A percentile compares a stretch with the other conserved stretches of the same genome.
These are phyloP conservation scores for Hyposoter didymator DNA, from an alignment of 2,888 invertebrate genomes.

Conservation along the genomic window DNA sequence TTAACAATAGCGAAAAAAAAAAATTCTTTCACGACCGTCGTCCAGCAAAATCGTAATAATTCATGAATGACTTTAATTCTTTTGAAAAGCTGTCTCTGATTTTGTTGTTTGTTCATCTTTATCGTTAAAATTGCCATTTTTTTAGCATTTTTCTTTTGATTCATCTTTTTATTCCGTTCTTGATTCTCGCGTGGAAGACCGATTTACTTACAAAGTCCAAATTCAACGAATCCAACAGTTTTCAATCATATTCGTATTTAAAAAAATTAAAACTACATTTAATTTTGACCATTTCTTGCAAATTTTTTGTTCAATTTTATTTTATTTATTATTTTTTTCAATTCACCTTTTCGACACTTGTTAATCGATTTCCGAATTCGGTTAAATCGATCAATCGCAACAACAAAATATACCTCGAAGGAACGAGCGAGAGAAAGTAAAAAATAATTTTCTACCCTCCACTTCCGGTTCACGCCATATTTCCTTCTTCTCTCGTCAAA, in stretches of 20 bases:
- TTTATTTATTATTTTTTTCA: slow-evolving; percentile 14
- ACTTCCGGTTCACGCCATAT: slow-evolving; percentile 15
- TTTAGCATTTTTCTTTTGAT: neutral
- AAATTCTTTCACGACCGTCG: slow-evolving; percentile 10
- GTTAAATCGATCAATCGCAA: slow-evolving; percentile 12
- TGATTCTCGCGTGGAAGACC: slow-evolving; percentile 54
- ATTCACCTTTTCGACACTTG: slow-evolving; percentile 31
- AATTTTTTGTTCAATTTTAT: slow-evolving; percentile 19
- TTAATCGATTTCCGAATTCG: slow-evolving; percentile 21
- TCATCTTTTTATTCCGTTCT: slow-evolving; percentile 15
- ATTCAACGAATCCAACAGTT: slow-evolving; percentile 37
- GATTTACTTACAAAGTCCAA: slow-evolving; percentile 52
- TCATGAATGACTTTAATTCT: slow-evolving; percentile 24
- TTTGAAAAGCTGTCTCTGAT: slow-evolving; percentile 13
- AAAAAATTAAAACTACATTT: slow-evolving; percentile 22
- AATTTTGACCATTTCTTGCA: slow-evolving; percentile 31
- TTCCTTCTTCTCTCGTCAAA: slow-evolving; percentile 23
- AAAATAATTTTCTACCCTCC: slow-evolving; percentile 3
- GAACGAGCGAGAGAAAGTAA: slow-evolving; percentile 2
- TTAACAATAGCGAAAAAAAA: slow-evolving; percentile 36
- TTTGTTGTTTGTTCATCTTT: neutral
- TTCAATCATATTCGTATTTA: neutral
- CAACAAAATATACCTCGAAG: slow-evolving; percentile 16
- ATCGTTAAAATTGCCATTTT: slow-evolving; percentile 3
- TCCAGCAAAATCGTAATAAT: neutral